Base-by-base conservation (phyloP, 2,888 invertebrate species). In the Melanotus villosus region DNA sequence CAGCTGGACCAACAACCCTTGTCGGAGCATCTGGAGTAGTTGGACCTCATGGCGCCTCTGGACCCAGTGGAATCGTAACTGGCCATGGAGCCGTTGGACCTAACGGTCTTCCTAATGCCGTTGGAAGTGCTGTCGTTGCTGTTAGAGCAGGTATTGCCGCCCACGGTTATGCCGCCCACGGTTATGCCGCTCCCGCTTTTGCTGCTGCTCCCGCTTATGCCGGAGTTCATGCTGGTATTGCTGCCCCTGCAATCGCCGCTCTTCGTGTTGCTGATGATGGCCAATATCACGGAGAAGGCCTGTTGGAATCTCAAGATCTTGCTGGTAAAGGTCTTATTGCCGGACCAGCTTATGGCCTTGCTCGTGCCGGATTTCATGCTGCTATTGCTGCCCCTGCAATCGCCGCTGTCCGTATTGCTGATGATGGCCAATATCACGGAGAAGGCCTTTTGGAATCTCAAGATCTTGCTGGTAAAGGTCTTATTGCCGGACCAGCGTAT, bases 61-160 rank as follows among this genome's bases (percentile, higher is more conserved):
- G 74, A 23, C 72, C 75, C 5, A 21, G 70, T 14, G 74, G 75
- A 21, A 50, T 74, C 12, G 73, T 74, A 14, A 75, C 73, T 47
- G 65, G 70, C 10, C 72, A 71, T 26, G 75, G 74, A 7, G 70
- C 75, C 12, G 63, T 73, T 19, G 76, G 73, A 9, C 72, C 72
- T 4, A 59, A 59, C 16, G 72, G 70, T 2, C 7, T 16, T 6
- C 32, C 14, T 9, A 54, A 54, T 1, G 32, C 52, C 26, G 16
- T 32, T 32, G 52, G 32, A 26, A 5, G 7, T 26, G 26, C 47
- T 19, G 26, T 7, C 7, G 4, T 7, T 26, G 4, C 7, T 26
- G 26, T 7, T 7, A 7, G 4, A 3, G 26, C 26, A 26, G 4
- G 4, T 26, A 3, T 26, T 26, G 26, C 26, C 26, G 26, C 26